Evolutionary conservation across 2,113 vertebrate genomes (phyloP), one percentile per base, ranked within the genome.

Genomic region (Lethenteron camtschaticum): DNA sequence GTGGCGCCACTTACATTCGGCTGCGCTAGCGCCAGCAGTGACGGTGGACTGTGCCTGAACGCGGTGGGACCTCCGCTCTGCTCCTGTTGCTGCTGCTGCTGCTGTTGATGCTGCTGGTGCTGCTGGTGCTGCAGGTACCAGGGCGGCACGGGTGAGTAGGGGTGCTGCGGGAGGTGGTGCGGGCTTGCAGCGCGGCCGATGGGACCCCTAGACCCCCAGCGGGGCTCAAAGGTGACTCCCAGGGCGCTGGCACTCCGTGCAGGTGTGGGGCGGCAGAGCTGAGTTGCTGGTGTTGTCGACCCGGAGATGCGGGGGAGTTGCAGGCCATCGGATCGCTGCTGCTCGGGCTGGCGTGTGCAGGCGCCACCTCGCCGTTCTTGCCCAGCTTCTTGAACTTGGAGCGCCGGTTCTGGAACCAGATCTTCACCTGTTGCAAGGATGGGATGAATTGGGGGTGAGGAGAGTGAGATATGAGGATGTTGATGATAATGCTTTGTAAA

Each of bases 371-470:
- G 63, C 94, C 94, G 73, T 90, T 96, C 79, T 99, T 99, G 86
- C 96, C 95, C 69, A 99, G 95, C 82, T 99, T 99, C 86, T 99
- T 99, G 80, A 99, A 86, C 80, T 99, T 99, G 72, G 94, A 99
- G 76, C 94, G 83, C 79, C 90, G 87, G 81, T 99, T 99, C 81
- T 99, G 94, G 80, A 99, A 99, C 94, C 94, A 99, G 56, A 99
- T 99, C 84, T 96, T 99, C 70, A 99, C 94, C 94, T 95, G 6
- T 41, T 41, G 71, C 4, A 16, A 70, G 59, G 56, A 76, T 69
- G 68, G 14, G 68, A 69, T 11, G 24, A n/a, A 24, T 41, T 41
- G 41, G 41, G 41, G 41, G 41, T 24, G 24, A 24, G 24, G 24
- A 24, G 24, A 7, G 41, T 41, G 41, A 41, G 41, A 41, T 41